Conservation (phyloP, 2,797 vertebrate genomes). For the Tokudaia tokunoshimensis region DNA sequence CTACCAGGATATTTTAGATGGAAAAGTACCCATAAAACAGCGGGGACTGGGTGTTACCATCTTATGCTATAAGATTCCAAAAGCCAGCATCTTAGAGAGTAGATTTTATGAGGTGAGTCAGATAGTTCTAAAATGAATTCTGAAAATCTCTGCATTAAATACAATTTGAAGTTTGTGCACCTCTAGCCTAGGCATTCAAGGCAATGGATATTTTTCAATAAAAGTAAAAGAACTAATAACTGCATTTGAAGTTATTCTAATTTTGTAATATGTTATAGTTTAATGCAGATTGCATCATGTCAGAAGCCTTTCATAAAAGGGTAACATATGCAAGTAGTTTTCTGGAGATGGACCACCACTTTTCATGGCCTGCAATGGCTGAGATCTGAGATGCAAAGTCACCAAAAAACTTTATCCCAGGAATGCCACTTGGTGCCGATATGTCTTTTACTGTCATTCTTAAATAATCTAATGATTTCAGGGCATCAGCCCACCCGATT, state of each 20-base stretch:
- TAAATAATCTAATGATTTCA: no score
- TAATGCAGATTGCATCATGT: background rate
- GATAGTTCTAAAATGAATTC: background rate
- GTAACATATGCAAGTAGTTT: no score
- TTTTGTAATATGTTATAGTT: background rate
- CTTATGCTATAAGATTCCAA: background rate
- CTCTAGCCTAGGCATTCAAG: background rate
- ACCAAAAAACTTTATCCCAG: no score
- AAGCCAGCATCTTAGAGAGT: background rate
- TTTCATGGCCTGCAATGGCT: no score
- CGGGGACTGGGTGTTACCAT: background rate
- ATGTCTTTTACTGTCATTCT: no score
- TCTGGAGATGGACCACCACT: no score
- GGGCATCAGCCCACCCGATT: no score
- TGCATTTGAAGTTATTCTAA: background rate
- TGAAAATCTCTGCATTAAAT: background rate
- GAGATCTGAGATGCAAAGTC: no score
- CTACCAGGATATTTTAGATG: background rate
- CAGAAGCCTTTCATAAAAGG: no score
- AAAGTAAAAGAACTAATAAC: background rate
- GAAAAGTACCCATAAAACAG: background rate
- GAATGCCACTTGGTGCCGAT: no score
- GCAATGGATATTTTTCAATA: background rate
- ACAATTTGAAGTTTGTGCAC: background rate
- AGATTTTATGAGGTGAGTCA: background rate